A percentile compares a stretch with the other conserved stretches of the same genome.
These are phyloP conservation scores for Leptonema lineaticorne DNA, from an alignment of 1,140 invertebrate species.

Conservation along the genomic window DNA sequence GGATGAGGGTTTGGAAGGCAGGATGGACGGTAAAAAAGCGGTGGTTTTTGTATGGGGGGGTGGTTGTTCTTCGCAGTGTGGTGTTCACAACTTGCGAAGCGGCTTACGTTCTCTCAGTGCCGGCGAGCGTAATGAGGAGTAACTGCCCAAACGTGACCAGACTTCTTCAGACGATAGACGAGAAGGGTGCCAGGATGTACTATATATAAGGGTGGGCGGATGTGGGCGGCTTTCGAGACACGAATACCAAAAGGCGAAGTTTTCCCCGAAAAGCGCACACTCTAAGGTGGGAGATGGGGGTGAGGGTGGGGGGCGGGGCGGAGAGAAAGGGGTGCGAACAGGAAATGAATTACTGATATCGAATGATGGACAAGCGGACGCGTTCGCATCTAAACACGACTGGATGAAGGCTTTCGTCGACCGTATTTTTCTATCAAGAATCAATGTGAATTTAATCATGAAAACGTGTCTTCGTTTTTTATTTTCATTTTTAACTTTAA, in stretches of 20 bases:
- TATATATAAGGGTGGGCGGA: not conserved
- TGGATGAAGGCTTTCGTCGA: no score
- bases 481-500: no score
- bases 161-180: not conserved
- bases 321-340: not conserved
- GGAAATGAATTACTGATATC: conserved; percentile 38
- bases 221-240: not conserved
- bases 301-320: not conserved
- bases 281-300: not conserved
- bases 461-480: no score
- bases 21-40: no score
- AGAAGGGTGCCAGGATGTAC: conserved; percentile 3
- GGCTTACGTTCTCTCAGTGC: conserved; percentile 26
- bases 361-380: conserved; percentile 10
- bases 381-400: not conserved
- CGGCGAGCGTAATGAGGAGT: conserved; percentile 39
- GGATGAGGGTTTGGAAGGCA: no score
- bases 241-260: conserved; percentile 29
- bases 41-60: no score
- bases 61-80: conserved; percentile 13
- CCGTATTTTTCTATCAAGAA: no score
- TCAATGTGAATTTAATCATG: no score
- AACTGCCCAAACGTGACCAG: conserved; percentile 38
- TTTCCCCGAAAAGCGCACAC: no score
- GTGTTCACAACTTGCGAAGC: conserved; percentile 32